Evolutionary conservation across 1,140 invertebrate species (phyloP).

Genomic region (Trichogramma pretiosum): DNA sequence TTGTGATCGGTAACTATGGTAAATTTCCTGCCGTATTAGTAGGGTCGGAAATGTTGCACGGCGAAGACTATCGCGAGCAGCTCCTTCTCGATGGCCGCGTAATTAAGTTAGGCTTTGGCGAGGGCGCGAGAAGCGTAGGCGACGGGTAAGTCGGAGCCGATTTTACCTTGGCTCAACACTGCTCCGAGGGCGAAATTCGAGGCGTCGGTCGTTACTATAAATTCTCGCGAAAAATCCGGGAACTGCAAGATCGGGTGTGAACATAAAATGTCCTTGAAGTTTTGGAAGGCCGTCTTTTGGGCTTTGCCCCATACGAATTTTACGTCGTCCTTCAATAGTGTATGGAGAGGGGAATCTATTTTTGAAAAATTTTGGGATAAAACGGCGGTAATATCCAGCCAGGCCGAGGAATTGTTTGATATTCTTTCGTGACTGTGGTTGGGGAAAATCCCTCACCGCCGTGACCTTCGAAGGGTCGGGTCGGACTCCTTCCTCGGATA

Average conservation of each 20-base stretch:
- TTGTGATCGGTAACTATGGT: constrained; percentile 40
- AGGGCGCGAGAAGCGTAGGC: not conserved
- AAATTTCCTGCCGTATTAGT: constrained; percentile 35
- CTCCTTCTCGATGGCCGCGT: not conserved
- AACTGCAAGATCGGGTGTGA: no score
- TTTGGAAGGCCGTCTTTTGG: constrained; percentile 9
- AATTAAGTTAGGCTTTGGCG: no score
- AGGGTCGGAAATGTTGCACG: no score
- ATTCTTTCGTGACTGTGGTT: constrained; percentile 1
- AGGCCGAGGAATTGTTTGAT: no score
- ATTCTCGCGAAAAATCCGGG: no score
- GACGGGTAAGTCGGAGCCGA: not conserved
- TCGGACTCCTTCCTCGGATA: no score
- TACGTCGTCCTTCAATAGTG: no score
- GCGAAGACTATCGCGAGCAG: constrained; percentile 22
- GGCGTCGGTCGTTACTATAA: no score
- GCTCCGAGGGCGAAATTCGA: no score
- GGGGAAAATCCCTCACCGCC: not conserved
- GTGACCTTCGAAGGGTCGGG: constrained; percentile 2
- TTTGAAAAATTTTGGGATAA: constrained; percentile 11
- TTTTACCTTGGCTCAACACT: no score
- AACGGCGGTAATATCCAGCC: no score
- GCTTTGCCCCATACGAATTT: not conserved
- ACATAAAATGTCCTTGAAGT: no score
- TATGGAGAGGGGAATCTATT: not conserved